phyloP scores from a whole-genome alignment of 2,888 invertebrate species.

The Lithodes maja region DNA sequence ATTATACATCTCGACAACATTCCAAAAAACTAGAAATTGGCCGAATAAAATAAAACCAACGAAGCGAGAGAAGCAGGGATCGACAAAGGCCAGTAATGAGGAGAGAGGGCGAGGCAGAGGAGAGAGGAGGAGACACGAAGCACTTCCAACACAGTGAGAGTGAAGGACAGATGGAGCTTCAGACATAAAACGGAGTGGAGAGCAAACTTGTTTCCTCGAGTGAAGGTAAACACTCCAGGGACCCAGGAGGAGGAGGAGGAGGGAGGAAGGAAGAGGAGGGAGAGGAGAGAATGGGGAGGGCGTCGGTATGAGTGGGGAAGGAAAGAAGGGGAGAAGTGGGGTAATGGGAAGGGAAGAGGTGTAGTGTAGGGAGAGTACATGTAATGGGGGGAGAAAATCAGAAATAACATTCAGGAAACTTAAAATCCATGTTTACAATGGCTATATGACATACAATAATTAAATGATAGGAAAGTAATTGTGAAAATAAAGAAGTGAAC shows the following conservation, averaged over 20 bases:
- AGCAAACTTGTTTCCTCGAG: constrained; percentile 50
- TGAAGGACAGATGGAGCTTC: constrained; percentile 51
- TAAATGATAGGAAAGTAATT: too few relatives aligned
- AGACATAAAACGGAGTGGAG: constrained; percentile 45
- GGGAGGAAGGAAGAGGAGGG: not conserved
- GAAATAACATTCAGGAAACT: too few relatives aligned
- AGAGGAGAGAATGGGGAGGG: not conserved
- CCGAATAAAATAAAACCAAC: not conserved
- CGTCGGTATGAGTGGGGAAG: not conserved
- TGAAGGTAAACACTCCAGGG: constrained; percentile 33
- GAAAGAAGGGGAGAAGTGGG: not conserved
- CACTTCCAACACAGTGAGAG: constrained; percentile 16
- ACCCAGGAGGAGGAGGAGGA: not conserved
- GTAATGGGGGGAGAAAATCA: not conserved
- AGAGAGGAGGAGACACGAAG: constrained; percentile 31
- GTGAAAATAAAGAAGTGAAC: too few relatives aligned
- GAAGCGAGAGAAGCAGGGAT: not conserved
- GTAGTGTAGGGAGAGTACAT: not conserved
- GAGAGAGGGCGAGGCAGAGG: constrained; percentile 22
- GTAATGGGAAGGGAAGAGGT: not conserved
- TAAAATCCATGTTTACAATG: too few relatives aligned
- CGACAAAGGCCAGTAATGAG: not conserved
- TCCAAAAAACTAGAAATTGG: too few relatives aligned
- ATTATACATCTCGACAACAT: too few relatives aligned
- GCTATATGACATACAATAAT: too few relatives aligned